phyloP scores from a whole-genome alignment of 1,140 invertebrate genomes.

The Eciton burchellii region DNA sequence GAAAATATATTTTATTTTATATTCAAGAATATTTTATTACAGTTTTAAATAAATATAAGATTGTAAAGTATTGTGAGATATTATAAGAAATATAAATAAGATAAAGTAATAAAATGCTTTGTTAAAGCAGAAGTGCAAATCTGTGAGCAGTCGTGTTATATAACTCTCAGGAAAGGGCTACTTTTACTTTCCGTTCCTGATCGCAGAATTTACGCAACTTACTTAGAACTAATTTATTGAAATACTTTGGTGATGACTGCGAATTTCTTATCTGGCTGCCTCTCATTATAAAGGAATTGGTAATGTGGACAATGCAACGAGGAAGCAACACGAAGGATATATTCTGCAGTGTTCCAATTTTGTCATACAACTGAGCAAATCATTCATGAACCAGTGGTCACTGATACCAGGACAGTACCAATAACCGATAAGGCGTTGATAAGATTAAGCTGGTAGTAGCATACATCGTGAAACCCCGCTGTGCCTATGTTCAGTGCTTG shows the following conservation, averaged over 20 bases:
- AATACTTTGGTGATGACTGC: slow-evolving; percentile 40
- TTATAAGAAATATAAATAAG: not conserved
- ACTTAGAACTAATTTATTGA: slow-evolving; percentile 56
- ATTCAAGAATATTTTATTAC: not conserved
- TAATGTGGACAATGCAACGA: not conserved
- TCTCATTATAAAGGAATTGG: slow-evolving; percentile 64
- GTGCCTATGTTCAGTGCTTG: not conserved
- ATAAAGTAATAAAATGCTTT: not conserved
- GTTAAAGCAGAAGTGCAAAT: not conserved
- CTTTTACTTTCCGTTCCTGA: not conserved
- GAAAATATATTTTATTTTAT: slow-evolving; percentile 70
- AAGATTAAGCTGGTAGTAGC: slow-evolving; percentile 59
- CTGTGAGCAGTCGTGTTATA: not conserved
- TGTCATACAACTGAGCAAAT: slow-evolving; percentile 43
- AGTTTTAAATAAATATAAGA: not conserved
- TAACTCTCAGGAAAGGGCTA: not conserved
- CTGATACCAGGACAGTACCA: slow-evolving; percentile 40
- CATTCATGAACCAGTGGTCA: slow-evolving; percentile 31
- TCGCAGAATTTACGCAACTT: slow-evolving; percentile 45
- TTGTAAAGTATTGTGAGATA: not conserved
- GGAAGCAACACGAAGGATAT: slow-evolving; percentile 28
- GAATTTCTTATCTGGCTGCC: slow-evolving; percentile 9
- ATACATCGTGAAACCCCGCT: too few species aligned
- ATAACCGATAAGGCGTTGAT: slow-evolving; percentile 62
- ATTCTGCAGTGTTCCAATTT: slow-evolving; percentile 23